A percentile compares a stretch with the other conserved stretches of the same genome.
phyloP scores from a whole-genome alignment of 1,140 invertebrate species.

The Ceratina japonica region DNA sequence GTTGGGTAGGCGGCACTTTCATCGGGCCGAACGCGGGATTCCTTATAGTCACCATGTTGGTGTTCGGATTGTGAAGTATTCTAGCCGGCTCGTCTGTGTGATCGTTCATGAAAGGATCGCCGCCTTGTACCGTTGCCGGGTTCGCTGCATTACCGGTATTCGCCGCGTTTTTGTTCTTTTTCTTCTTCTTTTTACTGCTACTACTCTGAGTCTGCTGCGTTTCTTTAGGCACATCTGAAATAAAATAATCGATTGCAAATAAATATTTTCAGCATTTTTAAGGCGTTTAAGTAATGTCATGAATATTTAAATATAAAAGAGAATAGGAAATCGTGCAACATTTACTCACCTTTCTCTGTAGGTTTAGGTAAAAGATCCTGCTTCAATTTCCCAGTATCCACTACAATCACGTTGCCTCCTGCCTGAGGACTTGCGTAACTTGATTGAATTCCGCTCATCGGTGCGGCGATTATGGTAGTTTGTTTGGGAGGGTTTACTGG shows the following conservation, averaged over 20 bases:
- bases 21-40: constrained; percentile 86
- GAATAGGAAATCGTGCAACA: not conserved
- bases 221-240: constrained; percentile 59
- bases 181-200: constrained; percentile 81
- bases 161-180: constrained; percentile 79
- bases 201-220: constrained; percentile 38
- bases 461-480: constrained; percentile 76
- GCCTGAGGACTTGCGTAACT: constrained; percentile 75
- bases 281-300: too few species aligned
- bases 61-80: constrained; percentile 76
- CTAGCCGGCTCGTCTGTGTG: constrained; percentile 69
- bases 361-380: constrained; percentile 74
- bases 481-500: constrained; percentile 71
- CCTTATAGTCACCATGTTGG: constrained; percentile 87
- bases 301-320: not conserved
- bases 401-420: constrained; percentile 83
- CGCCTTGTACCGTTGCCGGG: constrained; percentile 31
- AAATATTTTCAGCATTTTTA: not conserved
- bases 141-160: constrained; percentile 24
- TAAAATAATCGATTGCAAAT: not conserved
- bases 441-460: constrained; percentile 73
- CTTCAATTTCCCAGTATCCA: constrained; percentile 83
- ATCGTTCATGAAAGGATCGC: constrained; percentile 41
- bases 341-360: constrained; percentile 68
- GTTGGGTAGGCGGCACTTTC: constrained; percentile 74